Evolutionary conservation across 2,888 invertebrate genomes (phyloP).

Genomic region (Hemicrepidius hirtus): DNA sequence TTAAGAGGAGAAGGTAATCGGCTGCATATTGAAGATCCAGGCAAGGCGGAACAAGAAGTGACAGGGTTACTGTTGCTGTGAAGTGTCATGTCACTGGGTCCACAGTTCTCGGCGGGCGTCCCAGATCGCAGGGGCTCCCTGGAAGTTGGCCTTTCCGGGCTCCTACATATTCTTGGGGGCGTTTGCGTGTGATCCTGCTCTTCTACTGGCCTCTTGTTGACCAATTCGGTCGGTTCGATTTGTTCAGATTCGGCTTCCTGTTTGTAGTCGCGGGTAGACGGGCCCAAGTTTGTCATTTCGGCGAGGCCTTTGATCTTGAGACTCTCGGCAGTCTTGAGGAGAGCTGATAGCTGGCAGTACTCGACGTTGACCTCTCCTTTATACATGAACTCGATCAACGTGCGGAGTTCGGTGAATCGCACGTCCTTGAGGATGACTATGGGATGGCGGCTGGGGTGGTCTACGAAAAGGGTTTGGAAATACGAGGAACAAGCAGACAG

Average conservation of each 20-base stretch:
- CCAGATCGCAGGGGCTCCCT: conserved; percentile 60
- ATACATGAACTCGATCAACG: conserved; percentile 97
- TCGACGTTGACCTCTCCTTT: conserved; percentile 96
- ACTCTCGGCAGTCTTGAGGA: conserved; percentile 94
- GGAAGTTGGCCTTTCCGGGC: conserved; percentile 62
- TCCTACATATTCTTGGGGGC: conserved; percentile 58
- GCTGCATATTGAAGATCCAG: conserved; percentile 74
- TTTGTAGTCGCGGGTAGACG: conserved; percentile 71
- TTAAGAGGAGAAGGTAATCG: conserved; percentile 79
- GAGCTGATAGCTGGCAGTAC: conserved; percentile 92
- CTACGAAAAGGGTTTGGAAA: conserved; percentile 94
- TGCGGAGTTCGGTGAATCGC: conserved; percentile 91
- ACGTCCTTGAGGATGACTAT: conserved; percentile 97
- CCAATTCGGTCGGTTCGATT: conserved; percentile 70
- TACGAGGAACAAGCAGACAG: conserved; percentile 96
- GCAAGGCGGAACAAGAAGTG: conserved; percentile 73
- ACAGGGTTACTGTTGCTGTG: conserved; percentile 72
- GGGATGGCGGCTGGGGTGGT: conserved; percentile 94
- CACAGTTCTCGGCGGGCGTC: conserved; percentile 68
- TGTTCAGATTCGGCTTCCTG: conserved; percentile 68
- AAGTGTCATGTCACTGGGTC: conserved; percentile 76
- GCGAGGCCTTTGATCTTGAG: conserved; percentile 94
- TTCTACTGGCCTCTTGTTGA: conserved; percentile 62
- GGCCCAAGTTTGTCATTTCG: conserved; percentile 91
- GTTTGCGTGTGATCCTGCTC: conserved; percentile 50